Base-by-base conservation (phyloP, 1,140 invertebrate species). In the Bombus consobrinus region DNA sequence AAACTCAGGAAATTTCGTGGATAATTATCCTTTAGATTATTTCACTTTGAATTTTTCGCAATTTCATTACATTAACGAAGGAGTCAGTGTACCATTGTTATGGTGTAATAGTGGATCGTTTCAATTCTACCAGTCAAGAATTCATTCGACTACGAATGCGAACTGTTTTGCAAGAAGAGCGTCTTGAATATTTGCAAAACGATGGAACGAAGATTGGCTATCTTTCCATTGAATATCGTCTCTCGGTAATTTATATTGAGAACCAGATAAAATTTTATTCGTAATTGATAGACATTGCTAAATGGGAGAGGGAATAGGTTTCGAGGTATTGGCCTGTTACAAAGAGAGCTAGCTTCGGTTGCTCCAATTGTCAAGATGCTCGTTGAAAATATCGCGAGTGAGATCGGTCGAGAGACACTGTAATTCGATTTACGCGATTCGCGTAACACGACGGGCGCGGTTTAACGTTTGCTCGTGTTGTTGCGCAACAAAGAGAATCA, bases 41-140 rank as follows among this genome's bases (percentile, higher is more conserved):
- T 53, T 53, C 6, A 22, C 47, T 22, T 53, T 53, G 5, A 53
- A 22, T 53, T 53, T 22, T 53, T 22, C 18, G 18, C 18, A 53
- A 53, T 53, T 53, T 53, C 47, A 22, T 53, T 53, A 8, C 1
- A 53, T 53, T 53, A 53, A 5, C 47, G 6, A 47, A 47, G 5
- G 47, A 18, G 47, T 47, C 47, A 0, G 47, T 47, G 18, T 47
- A 47, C 47, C 47, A 47, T 47, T 1, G 5, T 53, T 53, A 53
- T 0, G 47, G 18, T 22, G 5, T 53, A 53, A 53, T 53, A 53
- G 18, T 53, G 47, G 47, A 57, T 39, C 32, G 59, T 62, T 62
- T n/a, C 32, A 37, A 73, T 47, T 73, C 15, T 75, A 62, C 22
- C 57, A 76, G 64, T 81, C 41, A 39, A 59, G 53, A 81, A 81